A percentile compares a stretch with the other conserved stretches of the same genome.
phyloP scores from a whole-genome alignment of 1,140 invertebrate genomes.

The Drosophila willistoni region DNA sequence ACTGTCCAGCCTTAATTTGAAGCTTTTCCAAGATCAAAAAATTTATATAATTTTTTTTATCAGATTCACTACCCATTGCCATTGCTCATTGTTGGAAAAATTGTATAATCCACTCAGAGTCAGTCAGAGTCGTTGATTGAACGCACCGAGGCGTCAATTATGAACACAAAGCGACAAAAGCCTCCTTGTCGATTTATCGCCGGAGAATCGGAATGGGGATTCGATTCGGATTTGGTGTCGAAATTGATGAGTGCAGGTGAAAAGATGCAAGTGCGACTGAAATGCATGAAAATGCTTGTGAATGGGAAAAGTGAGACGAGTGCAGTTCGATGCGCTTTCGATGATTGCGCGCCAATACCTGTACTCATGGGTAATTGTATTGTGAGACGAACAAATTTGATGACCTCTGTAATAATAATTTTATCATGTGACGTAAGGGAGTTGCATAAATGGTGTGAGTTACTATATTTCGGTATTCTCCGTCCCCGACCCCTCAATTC shows the following conservation, averaged over 20 bases:
- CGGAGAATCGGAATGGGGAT: slow-evolving; percentile 37
- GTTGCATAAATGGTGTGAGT: slow-evolving; percentile 61
- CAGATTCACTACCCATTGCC: slow-evolving; percentile 61
- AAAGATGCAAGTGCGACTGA: slow-evolving; percentile 50
- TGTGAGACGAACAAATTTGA: slow-evolving; percentile 60
- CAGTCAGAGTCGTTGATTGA: slow-evolving; percentile 40
- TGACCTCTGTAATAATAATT: slow-evolving; percentile 8
- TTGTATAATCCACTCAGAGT: slow-evolving; percentile 57
- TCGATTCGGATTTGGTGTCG: slow-evolving; percentile 23
- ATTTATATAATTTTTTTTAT: slow-evolving; percentile 78
- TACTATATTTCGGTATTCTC: slow-evolving; percentile 8
- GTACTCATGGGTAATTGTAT: slow-evolving; percentile 52
- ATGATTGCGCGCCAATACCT: slow-evolving; percentile 16
- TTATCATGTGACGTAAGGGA: not conserved
- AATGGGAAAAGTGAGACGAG: slow-evolving; percentile 67
- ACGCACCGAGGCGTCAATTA: slow-evolving; percentile 52
- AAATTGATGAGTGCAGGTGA: slow-evolving; percentile 41
- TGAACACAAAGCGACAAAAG: slow-evolving; percentile 58
- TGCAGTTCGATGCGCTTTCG: slow-evolving; percentile 74
- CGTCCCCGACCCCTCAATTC: not conserved
- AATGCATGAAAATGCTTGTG: slow-evolving; percentile 47
- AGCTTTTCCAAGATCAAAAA: slow-evolving; percentile 46
- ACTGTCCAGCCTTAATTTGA: slow-evolving; percentile 17
- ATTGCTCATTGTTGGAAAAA: slow-evolving; percentile 71
- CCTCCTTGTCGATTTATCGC: slow-evolving; percentile 24